Percentiles rank a stretch among this genome's conserved stretches.
Evolutionary conservation across 2,113 vertebrate species (phyloP).

Genomic region (Pelvicachromis taeniatus): DNA sequence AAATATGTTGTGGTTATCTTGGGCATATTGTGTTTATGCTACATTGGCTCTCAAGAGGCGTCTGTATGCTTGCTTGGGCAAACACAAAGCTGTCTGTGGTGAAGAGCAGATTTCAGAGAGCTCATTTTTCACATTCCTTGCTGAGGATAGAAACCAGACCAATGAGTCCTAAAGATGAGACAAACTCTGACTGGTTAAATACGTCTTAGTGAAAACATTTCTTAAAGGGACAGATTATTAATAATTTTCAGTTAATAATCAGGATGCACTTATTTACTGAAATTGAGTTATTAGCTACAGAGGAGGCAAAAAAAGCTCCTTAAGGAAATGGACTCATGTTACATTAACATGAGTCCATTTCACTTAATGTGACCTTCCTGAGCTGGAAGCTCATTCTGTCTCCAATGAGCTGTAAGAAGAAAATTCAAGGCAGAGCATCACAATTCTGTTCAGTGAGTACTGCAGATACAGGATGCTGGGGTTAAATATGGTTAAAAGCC

Average conservation of each 20-base stretch:
- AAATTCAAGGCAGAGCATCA: background rate
- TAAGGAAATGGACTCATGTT: slow-evolving; percentile 10
- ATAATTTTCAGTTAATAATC: background rate
- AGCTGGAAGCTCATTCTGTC: background rate
- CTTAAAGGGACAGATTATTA: background rate
- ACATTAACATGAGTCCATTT: too few relatives aligned
- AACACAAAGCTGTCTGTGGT: slow-evolving; percentile 7
- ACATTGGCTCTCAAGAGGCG: background rate
- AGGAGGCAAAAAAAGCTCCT: background rate
- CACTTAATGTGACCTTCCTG: background rate
- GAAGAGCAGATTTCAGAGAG: slow-evolving; percentile 14
- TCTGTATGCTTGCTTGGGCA: background rate
- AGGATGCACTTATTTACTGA: background rate
- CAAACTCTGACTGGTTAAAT: background rate
- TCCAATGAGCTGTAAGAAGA: background rate
- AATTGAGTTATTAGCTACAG: background rate
- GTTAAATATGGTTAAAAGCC: background rate
- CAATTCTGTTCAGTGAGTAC: background rate
- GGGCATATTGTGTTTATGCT: slow-evolving; percentile 10
- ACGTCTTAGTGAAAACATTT: background rate
- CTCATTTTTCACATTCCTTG: background rate
- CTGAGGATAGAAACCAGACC: background rate
- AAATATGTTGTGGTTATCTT: slow-evolving; percentile 17
- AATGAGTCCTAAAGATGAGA: background rate
- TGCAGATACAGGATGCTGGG: background rate